phyloP scores from a whole-genome alignment of 2,113 vertebrate genomes.

The Rhabdomys dilectus region DNA sequence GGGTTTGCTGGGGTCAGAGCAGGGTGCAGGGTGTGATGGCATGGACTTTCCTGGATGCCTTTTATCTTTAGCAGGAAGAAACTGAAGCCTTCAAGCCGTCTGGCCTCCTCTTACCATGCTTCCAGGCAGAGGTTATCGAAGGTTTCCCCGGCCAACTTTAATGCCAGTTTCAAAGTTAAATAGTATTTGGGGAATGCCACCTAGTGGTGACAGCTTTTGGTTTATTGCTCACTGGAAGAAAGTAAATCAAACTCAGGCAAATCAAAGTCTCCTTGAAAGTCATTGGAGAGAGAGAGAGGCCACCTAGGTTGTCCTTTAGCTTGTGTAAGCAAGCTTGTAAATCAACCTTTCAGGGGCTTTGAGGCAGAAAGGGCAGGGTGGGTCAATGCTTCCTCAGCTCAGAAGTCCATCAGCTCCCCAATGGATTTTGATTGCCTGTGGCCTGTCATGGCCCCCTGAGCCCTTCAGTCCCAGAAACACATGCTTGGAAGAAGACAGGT shows the following conservation, averaged over 20 bases:
- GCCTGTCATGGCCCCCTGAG: background rate
- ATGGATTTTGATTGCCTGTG: background rate
- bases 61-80: conserved; percentile 54
- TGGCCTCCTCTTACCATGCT: background rate
- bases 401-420: background rate
- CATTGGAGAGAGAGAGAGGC: background rate
- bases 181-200: conserved; percentile 87
- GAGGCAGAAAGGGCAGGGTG: conserved; percentile 14
- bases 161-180: conserved; percentile 61
- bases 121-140: background rate
- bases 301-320: conserved; percentile 16
- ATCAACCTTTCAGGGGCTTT: conserved; percentile 3
- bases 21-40: background rate
- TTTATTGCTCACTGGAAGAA: background rate
- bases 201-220: conserved; percentile 83
- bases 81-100: background rate
- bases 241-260: conserved; percentile 7
- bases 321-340: background rate
- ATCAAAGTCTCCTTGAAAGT: conserved; percentile 50
- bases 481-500: background rate
- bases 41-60: background rate
- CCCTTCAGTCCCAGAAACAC: background rate
- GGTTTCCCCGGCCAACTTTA: conserved; percentile 16
- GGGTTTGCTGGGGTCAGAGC: background rate
- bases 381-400: background rate